Base-by-base conservation (phyloP, 23 tunicate genomes). In the Halocynthia roretzi region DNA sequence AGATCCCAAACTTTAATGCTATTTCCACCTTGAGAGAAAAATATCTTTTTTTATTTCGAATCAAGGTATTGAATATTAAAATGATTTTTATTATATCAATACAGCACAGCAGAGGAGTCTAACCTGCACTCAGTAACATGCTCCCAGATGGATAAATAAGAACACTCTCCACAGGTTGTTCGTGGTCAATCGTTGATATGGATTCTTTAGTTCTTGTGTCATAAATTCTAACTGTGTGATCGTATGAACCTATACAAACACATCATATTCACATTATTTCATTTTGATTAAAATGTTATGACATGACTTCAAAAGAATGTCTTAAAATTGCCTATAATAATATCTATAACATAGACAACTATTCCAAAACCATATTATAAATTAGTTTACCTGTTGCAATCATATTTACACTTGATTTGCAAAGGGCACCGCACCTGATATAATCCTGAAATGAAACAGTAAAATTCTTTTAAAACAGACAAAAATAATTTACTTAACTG, bases 1-100 rank as follows among this genome's bases (percentile, higher is more conserved):
- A 84, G 67, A 76, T 89, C 96, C 96, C 96, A 89, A 14, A 89
- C 86, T 80, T 89, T 89, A 6, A 89, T 80, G 7, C 53, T 51
- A 53, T 70, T 84, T 75, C 89, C 96, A 23, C 95, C 95, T 88
- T 50, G 61, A 52, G 21, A 53, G 64, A 60, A n/a, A 60, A 31
- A 31, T 31, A 31, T 0, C 4, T 31, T 31, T 4, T 31, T 31
- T 1, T 1, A 31, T 31, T 31, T 31, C 44, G 44, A 31, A 31
- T 31, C 44, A 31, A 31, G 44, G 44, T 31, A 31, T 31, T 31
- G 44, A 31, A 31, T 31, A 31, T 31, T 31, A 31, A 15, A 14
- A 14, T 15, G 63, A 15, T 1, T 58, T 58, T 1, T n/a, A 58
- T 58, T 58, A 15, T 14, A 58, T 58, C 15, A 58, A n/a, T 58